Conservation (phyloP, 1,140 invertebrate genomes). For the Kradibia gibbosae region DNA sequence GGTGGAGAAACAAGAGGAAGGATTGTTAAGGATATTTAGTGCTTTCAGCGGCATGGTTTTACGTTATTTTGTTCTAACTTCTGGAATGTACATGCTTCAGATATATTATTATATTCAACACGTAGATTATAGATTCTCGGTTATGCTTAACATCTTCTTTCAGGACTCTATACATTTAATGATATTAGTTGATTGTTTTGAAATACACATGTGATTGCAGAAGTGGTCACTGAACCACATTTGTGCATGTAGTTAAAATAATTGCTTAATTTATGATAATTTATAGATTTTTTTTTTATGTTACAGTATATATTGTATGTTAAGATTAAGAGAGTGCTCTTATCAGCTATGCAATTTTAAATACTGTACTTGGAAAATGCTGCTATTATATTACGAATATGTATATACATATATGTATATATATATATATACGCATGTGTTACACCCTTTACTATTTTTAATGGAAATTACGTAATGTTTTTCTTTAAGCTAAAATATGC, state of each 20-base stretch:
- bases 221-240: too few species aligned
- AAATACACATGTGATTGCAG: too few species aligned
- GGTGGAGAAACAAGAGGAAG: neutral
- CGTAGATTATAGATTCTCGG: too few species aligned
- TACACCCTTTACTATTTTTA: neutral
- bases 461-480: neutral
- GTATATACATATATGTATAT: neutral
- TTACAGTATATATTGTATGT: neutral
- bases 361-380: neutral
- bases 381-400: neutral
- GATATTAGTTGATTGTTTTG: too few species aligned
- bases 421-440: too few species aligned
- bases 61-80: neutral
- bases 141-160: too few species aligned
- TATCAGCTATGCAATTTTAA: neutral
- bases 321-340: neutral
- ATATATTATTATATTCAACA: too few species aligned
- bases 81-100: neutral
- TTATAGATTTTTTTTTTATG: neutral
- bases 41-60: conserved; percentile 10
- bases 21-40: conserved; percentile 8
- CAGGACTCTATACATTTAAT: too few species aligned
- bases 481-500: too few species aligned
- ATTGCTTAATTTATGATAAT: too few species aligned
- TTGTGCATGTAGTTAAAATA: too few species aligned